Conservation (phyloP, 2,113 vertebrate genomes). For the Bothrops jararaca region DNA sequence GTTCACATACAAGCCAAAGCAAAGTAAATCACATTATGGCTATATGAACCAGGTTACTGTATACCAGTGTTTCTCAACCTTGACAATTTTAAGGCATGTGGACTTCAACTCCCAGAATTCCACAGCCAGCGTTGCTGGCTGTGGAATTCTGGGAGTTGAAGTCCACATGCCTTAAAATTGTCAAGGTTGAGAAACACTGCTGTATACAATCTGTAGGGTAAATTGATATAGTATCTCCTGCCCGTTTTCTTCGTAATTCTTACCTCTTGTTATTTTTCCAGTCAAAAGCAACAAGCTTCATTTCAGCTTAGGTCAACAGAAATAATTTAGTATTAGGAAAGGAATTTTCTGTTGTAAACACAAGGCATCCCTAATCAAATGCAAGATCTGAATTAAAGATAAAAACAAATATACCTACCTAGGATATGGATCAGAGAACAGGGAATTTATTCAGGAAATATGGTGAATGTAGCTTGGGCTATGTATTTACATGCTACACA, state of each 20-base stretch:
- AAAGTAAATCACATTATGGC: not conserved
- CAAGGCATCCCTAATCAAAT: not conserved
- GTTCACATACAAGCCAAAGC: not conserved
- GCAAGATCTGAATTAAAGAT: not conserved
- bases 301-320: not conserved
- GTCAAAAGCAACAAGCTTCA: not conserved
- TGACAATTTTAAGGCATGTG: no score
- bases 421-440: not conserved
- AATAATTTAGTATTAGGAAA: not conserved
- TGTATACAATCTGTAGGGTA: no score
- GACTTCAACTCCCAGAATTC: no score
- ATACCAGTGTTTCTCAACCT: no score
- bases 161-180: no score
- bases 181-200: no score
- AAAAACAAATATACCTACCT: not conserved
- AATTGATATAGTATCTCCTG: not conserved
- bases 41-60: not conserved
- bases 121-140: no score
- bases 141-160: no score
- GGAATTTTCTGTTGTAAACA: not conserved
- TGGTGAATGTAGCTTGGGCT: not conserved
- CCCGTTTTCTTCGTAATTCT: not conserved
- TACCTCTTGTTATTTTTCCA: not conserved
- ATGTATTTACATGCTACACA: not conserved
- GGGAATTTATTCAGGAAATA: not conserved